Conservation (phyloP, 2,113 vertebrate species). For the Mellivora capensis region DNA sequence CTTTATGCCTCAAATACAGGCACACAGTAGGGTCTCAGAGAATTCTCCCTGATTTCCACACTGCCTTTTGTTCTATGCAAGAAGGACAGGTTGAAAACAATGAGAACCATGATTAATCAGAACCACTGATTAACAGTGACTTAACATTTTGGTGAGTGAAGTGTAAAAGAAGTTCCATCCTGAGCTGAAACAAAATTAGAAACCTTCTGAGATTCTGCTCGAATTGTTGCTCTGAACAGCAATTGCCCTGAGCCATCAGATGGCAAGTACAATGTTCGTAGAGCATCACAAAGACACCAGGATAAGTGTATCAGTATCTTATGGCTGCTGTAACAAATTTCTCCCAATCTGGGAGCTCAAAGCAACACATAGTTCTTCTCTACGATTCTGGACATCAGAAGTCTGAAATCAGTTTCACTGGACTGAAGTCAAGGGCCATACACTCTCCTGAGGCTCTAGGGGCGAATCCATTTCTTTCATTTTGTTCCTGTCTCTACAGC, state of each 20-base stretch:
- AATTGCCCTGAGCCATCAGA: background rate
- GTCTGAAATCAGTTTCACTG: background rate
- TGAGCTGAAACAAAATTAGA: slow-evolving; percentile 2
- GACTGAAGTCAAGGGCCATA: background rate
- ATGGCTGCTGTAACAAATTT: background rate
- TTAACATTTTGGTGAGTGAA: background rate
- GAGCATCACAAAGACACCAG: background rate
- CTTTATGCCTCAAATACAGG: background rate
- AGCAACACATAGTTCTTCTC: background rate
- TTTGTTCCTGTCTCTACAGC: background rate
- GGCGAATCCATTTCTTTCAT: background rate
- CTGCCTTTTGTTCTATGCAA: background rate
- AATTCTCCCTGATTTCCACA: background rate
- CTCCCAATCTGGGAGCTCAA: background rate
- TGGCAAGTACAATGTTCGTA: no score
- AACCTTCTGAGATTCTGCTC: background rate
- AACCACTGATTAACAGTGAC: background rate
- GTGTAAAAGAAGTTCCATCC: background rate
- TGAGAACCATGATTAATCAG: background rate
- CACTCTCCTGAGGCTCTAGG: background rate
- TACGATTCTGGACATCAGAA: background rate
- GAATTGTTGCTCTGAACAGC: background rate
- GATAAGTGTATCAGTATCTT: background rate
- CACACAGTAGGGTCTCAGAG: background rate
- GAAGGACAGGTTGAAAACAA: background rate